A percentile compares a stretch with the other conserved stretches of the same genome.
phyloP scores from a whole-genome alignment of 2,113 vertebrate species.

The Melanerpes aurifrons region DNA sequence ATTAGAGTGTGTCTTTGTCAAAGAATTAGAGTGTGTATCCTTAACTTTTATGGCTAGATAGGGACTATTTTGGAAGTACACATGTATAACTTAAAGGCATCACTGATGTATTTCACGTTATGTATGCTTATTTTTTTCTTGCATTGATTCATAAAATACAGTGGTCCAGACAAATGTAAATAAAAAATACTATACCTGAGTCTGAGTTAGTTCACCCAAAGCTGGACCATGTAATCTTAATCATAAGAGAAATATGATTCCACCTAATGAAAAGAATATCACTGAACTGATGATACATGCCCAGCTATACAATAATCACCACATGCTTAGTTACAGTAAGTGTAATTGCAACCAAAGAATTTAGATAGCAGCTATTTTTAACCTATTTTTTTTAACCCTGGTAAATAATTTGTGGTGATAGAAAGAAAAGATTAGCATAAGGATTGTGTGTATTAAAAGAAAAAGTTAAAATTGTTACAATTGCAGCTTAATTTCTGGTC shows the following conservation, averaged over 20 bases:
- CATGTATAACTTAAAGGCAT: not conserved
- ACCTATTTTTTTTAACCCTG: not conserved
- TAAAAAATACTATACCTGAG: not conserved
- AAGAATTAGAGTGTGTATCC: not conserved
- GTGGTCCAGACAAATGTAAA: not conserved
- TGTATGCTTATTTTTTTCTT: not conserved
- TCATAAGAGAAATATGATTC: not conserved
- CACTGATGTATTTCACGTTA: not conserved
- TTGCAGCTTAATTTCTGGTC: constrained; percentile 17
- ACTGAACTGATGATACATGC: not conserved
- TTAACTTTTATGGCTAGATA: not conserved
- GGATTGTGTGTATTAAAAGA: not conserved
- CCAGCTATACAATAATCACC: not conserved
- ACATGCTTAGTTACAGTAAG: not conserved
- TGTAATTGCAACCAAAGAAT: not conserved
- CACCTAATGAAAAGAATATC: not conserved
- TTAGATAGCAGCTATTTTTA: not conserved
- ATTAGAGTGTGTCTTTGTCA: not conserved
- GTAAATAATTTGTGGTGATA: not conserved
- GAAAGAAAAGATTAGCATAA: not conserved
- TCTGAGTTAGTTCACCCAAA: not conserved
- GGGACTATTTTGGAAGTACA: not conserved
- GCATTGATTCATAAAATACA: not conserved
- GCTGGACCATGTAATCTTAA: not conserved
- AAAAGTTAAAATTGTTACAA: not conserved